Evolutionary conservation across 2,888 invertebrate species (phyloP).

Genomic region (Cremastobaeus sp.): DNA sequence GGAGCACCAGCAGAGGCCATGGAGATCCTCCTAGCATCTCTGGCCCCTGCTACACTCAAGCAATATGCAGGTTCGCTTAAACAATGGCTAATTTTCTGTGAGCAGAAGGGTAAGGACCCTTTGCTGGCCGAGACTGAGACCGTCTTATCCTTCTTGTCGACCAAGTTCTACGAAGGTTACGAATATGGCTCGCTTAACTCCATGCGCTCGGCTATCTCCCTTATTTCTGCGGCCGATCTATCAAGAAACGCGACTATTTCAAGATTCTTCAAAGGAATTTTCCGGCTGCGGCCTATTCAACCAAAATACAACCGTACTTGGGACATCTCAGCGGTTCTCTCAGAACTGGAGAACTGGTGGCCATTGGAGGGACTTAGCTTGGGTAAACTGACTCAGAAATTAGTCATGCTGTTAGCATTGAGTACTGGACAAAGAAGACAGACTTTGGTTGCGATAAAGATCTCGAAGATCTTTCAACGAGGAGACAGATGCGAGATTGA

Average conservation of each 20-base stretch:
- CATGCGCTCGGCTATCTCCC: slow-evolving; percentile 45
- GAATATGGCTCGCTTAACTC: slow-evolving; percentile 43
- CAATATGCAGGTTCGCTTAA: slow-evolving; percentile 38
- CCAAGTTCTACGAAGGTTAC: slow-evolving; percentile 10
- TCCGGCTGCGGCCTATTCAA: slow-evolving; percentile 12
- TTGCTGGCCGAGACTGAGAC: neutral
- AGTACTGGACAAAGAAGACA: slow-evolving; percentile 15
- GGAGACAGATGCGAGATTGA: neutral
- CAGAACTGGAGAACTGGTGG: slow-evolving; percentile 9
- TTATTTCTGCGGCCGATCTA: slow-evolving; percentile 1
- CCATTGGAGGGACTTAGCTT: slow-evolving; percentile 6
- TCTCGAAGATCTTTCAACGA: slow-evolving; percentile 7
- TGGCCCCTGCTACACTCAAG: neutral
- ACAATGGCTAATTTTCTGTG: slow-evolving; percentile 60
- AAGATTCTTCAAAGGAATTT: slow-evolving; percentile 28
- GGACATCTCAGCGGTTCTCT: slow-evolving; percentile 21
- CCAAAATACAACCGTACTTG: slow-evolving; percentile 37
- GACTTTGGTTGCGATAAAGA: slow-evolving; percentile 5
- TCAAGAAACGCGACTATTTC: neutral
- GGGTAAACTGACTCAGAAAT: neutral
- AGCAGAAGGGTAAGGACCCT: neutral
- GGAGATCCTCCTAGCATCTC: slow-evolving; percentile 1
- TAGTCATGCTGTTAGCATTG: slow-evolving; percentile 11
- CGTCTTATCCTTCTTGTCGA: neutral
- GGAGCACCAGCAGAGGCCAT: neutral